Conservation (phyloP, 2,888 invertebrate genomes). For the Temnothorax rugatulus region DNA sequence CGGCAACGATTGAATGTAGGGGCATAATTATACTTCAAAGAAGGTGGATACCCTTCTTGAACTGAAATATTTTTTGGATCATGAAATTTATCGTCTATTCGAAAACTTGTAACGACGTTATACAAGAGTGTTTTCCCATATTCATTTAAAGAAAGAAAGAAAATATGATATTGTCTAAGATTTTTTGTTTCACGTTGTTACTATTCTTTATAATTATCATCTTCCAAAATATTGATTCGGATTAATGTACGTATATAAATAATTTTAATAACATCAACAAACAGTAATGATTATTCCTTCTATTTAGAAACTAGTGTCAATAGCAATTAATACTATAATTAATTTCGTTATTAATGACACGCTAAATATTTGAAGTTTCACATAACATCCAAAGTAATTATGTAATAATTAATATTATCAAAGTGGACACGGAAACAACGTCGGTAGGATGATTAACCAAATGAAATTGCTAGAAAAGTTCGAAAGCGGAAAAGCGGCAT, state of each 20-base stretch:
- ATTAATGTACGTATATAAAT: neutral
- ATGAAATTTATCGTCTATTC: neutral
- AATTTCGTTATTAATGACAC: slow-evolving; percentile 39
- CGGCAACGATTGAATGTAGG: slow-evolving; percentile 30
- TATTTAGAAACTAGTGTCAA: slow-evolving; percentile 30
- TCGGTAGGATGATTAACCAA: slow-evolving; percentile 40
- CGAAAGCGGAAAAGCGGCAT: slow-evolving; percentile 39
- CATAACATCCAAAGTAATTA: slow-evolving; percentile 27
- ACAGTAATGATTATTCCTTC: slow-evolving; percentile 16
- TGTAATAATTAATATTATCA: slow-evolving; percentile 47
- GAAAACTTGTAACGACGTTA: neutral
- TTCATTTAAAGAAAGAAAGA: neutral
- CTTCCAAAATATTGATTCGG: neutral
- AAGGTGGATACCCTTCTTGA: slow-evolving; percentile 32
- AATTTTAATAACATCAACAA: slow-evolving; percentile 33
- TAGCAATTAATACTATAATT: slow-evolving; percentile 49
- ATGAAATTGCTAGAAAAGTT: slow-evolving; percentile 45
- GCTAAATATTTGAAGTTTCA: slow-evolving; percentile 39
- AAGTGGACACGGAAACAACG: slow-evolving; percentile 31
- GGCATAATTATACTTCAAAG: slow-evolving; percentile 68
- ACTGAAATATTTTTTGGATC: neutral
- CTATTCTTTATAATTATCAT: neutral
- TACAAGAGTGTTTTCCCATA: neutral
- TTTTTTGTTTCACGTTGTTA: neutral
- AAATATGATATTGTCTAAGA: neutral